A percentile compares a stretch with the other conserved stretches of the same genome.
Evolutionary conservation across 2,797 vertebrate genomes (phyloP).

Genomic region (Hemitrygon akajei): DNA sequence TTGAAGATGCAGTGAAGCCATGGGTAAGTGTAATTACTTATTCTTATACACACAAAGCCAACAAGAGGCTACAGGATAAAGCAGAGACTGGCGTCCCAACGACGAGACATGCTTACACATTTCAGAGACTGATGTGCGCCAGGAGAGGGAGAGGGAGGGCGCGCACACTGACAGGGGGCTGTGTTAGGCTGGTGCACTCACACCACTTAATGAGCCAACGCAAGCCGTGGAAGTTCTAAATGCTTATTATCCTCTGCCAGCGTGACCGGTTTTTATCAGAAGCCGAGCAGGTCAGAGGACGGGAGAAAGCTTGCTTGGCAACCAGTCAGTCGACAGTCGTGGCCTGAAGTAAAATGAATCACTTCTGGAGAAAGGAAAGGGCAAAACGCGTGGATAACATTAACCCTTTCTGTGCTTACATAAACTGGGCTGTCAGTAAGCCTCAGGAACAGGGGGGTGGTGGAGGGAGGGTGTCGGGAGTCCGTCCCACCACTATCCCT

Average conservation of each 20-base stretch:
- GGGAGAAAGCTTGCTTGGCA: not conserved
- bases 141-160: not conserved
- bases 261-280: not conserved
- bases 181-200: not conserved
- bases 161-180: not conserved
- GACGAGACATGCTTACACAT: not conserved
- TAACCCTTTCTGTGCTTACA: not conserved
- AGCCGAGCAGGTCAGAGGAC: not conserved
- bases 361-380: not conserved
- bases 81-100: not conserved
- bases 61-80: not conserved
- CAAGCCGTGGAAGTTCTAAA: not conserved
- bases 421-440: not conserved
- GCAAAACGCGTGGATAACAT: not conserved
- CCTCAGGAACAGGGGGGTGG: too few species aligned
- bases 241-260: not conserved
- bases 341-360: constrained; percentile 1
- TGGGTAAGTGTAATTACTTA: not conserved
- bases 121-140: not conserved
- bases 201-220: constrained; percentile 1
- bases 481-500: not conserved
- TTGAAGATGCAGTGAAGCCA: not conserved
- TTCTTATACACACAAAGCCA: too few species aligned
- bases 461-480: too few species aligned
- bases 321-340: not conserved